Conservation (phyloP, 1,140 invertebrate species). For the Drosophila murphyi region DNA sequence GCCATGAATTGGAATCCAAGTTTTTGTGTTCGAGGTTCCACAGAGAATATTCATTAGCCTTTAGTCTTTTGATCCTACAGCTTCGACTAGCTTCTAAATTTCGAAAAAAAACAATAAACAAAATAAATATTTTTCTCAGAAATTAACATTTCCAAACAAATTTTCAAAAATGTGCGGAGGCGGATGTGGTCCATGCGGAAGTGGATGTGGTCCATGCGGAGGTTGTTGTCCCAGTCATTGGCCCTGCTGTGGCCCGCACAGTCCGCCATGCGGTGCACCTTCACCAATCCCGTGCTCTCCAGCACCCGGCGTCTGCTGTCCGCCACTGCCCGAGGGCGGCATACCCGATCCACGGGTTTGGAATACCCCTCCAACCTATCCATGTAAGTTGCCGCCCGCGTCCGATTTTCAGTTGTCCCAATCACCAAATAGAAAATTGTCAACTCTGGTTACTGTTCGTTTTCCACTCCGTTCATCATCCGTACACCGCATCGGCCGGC, state of each 20-base stretch:
- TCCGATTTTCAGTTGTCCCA: too few species aligned
- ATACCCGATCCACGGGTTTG: slow-evolving; percentile 79
- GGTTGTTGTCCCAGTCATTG: slow-evolving; percentile 24
- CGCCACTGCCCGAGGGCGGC: slow-evolving; percentile 64
- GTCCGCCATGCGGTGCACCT: slow-evolving; percentile 78
- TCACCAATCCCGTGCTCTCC: slow-evolving; percentile 75
- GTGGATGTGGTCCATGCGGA: slow-evolving; percentile 13
- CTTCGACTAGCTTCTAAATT: slow-evolving; percentile 75
- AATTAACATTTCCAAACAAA: slow-evolving; percentile 36
- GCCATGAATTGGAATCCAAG: slow-evolving; percentile 1
- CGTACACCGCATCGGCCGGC: too few species aligned
- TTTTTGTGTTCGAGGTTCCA: not conserved
- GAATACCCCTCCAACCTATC: slow-evolving; percentile 78
- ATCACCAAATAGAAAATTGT: too few species aligned
- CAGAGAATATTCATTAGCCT: slow-evolving; percentile 47
- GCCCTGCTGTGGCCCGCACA: slow-evolving; percentile 73
- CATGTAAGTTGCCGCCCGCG: slow-evolving; percentile 67
- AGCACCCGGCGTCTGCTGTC: slow-evolving; percentile 63
- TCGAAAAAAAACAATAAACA: slow-evolving; percentile 42
- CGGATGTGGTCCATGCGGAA: slow-evolving; percentile 28
- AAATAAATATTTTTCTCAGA: slow-evolving; percentile 25
- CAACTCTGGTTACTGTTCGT: too few species aligned
- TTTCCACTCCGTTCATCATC: too few species aligned
- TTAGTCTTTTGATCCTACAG: slow-evolving; percentile 40
- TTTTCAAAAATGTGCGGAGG: slow-evolving; percentile 34